Conservation (phyloP, 2,113 vertebrate genomes). For the Chaetura pelagica region DNA sequence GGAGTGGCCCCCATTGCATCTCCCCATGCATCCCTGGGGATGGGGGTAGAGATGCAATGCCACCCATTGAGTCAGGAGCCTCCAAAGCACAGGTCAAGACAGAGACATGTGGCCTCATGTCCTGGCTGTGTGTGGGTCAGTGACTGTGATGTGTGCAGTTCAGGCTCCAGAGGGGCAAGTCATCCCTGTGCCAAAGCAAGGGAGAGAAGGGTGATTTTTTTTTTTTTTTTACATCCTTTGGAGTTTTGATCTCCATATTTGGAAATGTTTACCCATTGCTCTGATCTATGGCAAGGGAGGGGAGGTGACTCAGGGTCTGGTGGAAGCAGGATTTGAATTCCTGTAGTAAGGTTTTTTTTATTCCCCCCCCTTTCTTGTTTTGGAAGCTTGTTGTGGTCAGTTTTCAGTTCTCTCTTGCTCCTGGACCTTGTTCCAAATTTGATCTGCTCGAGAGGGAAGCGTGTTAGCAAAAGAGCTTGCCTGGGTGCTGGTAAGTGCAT, state of each 20-base stretch:
- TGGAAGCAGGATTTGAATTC: slow-evolving; percentile 84
- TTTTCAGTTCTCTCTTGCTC: slow-evolving; percentile 68
- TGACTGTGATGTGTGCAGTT: slow-evolving; percentile 58
- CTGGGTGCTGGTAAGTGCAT: slow-evolving; percentile 73
- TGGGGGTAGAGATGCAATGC: neutral
- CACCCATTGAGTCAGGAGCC: neutral
- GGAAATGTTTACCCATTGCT: slow-evolving; percentile 98
- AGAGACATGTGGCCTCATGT: rapidly evolving
- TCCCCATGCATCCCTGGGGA: neutral
- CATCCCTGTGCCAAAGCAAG: slow-evolving; percentile 81
- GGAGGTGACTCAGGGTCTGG: slow-evolving; percentile 85
- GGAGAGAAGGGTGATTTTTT: slow-evolving; percentile 81
- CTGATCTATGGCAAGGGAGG: slow-evolving; percentile 89
- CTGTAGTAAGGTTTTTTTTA: slow-evolving; percentile 67
- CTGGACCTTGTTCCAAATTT: slow-evolving; percentile 64
- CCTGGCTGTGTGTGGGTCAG: neutral
- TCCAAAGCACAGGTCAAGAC: neutral
- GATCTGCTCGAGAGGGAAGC: slow-evolving; percentile 19
- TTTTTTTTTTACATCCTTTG: slow-evolving; percentile 86
- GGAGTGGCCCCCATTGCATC: neutral
- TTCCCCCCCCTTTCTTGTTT: slow-evolving; percentile 50
- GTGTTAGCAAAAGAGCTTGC: slow-evolving; percentile 34
- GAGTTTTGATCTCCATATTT: slow-evolving; percentile 95
- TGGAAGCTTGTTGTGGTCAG: slow-evolving; percentile 70
- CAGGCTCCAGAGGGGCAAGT: slow-evolving; percentile 79